Conservation (phyloP, 2,888 invertebrate genomes). For the Hirtodrosophila cameraria region DNA sequence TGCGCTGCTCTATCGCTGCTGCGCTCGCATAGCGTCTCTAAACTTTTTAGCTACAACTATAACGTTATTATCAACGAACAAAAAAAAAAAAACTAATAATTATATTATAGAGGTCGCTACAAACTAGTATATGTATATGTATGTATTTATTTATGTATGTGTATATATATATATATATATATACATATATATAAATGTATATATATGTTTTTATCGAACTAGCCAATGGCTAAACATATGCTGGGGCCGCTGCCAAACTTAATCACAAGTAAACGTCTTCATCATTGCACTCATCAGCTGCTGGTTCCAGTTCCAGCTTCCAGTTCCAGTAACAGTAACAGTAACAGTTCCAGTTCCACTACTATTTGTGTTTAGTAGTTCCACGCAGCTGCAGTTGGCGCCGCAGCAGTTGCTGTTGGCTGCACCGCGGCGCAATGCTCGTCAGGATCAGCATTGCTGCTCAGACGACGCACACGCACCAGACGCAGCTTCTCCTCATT, state of each 20-base stretch:
- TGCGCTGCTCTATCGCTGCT: slow-evolving; percentile 69
- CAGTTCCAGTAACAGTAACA: not conserved
- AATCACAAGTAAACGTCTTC: slow-evolving; percentile 73
- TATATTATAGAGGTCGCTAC: slow-evolving; percentile 19
- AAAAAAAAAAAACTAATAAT: slow-evolving; percentile 30
- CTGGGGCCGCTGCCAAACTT: slow-evolving; percentile 65
- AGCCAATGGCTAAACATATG: slow-evolving; percentile 37
- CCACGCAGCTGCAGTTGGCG: slow-evolving; percentile 56
- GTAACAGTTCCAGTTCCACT: slow-evolving; percentile 9
- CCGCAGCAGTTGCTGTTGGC: slow-evolving; percentile 37
- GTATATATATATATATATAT: slow-evolving; percentile 21
- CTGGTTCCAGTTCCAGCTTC: not conserved
- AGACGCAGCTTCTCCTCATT: slow-evolving; percentile 80
- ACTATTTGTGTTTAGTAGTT: slow-evolving; percentile 73
- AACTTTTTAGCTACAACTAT: slow-evolving; percentile 63
- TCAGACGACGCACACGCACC: slow-evolving; percentile 77
- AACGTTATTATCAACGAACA: slow-evolving; percentile 45
- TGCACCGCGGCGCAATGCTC: slow-evolving; percentile 33
- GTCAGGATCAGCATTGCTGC: slow-evolving; percentile 64
- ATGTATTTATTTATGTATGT: slow-evolving; percentile 10
- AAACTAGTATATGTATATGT: slow-evolving; percentile 21
- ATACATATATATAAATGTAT: slow-evolving; percentile 23
- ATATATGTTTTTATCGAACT: slow-evolving; percentile 26
- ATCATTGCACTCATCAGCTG: slow-evolving; percentile 50
- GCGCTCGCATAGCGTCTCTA: slow-evolving; percentile 71